Conservation (phyloP, 2,888 invertebrate genomes). For the Drosophila mercatorum region DNA sequence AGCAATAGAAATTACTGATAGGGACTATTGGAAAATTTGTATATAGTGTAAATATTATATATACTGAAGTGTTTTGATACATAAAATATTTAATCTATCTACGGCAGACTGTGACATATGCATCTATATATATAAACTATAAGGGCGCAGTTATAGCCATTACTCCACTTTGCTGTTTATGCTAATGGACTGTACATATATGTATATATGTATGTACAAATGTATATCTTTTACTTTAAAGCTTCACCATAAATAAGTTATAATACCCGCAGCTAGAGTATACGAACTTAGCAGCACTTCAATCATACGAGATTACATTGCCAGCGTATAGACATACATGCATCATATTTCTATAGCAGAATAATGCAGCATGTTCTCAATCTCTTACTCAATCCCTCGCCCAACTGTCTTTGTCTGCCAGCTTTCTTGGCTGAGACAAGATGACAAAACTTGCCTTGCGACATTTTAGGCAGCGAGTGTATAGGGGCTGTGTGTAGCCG, state of each 20-base stretch:
- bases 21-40: too few species aligned
- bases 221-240: background rate
- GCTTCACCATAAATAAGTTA: background rate
- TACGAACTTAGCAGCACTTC: constrained; percentile 36
- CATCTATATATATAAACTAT: too few species aligned
- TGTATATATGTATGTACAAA: background rate
- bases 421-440: background rate
- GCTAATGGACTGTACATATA: background rate
- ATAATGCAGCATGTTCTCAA: constrained; percentile 26
- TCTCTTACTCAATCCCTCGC: background rate
- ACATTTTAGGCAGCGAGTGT: background rate
- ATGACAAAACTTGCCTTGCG: background rate
- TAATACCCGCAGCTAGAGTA: constrained; percentile 1
- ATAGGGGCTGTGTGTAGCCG: background rate
- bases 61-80: too few species aligned
- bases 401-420: constrained; percentile 1
- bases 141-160: background rate
- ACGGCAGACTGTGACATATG: too few species aligned
- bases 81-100: too few species aligned
- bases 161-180: background rate
- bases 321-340: constrained; percentile 17
- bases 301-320: constrained; percentile 49
- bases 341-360: constrained; percentile 40
- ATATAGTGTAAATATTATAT: too few species aligned
- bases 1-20: background rate